Conservation (phyloP, 2,113 vertebrate species). For the Holacanthus passer region DNA sequence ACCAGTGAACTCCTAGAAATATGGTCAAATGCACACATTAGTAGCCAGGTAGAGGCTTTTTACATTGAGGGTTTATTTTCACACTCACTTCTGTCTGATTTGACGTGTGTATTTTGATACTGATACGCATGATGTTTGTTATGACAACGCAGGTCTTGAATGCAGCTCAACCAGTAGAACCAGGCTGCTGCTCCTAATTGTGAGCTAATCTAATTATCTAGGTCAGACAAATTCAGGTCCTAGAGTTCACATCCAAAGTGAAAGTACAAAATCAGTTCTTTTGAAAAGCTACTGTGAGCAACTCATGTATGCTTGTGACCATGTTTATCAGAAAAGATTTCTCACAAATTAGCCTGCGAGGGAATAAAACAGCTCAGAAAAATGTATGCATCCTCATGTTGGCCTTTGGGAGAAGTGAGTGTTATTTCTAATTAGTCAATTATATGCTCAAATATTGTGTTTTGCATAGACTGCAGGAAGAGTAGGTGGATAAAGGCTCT, state of each 20-base stretch:
- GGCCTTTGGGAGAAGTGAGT: not conserved
- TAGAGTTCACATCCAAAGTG: not conserved
- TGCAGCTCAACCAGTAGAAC: slow-evolving; percentile 44
- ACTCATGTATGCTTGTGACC: not conserved
- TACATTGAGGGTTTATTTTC: not conserved
- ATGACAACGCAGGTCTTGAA: slow-evolving; percentile 27
- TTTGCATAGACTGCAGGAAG: not conserved
- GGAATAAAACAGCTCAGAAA: not conserved
- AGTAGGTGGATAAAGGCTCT: not conserved
- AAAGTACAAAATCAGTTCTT: slow-evolving; percentile 11
- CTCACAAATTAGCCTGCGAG: not conserved
- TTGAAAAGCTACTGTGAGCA: not conserved
- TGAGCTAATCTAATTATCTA: slow-evolving; percentile 1
- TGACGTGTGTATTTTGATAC: not conserved
- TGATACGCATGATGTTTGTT: slow-evolving; percentile 18
- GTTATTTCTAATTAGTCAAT: not conserved
- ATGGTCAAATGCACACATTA: not conserved
- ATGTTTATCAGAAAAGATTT: not conserved
- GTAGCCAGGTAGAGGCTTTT: not conserved
- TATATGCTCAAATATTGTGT: not conserved
- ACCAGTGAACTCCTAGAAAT: not conserved
- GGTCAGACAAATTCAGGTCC: slow-evolving; percentile 13
- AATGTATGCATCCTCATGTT: not conserved
- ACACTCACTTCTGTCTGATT: not conserved
- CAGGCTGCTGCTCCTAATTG: slow-evolving; percentile 5